phyloP scores from a whole-genome alignment of 1,140 invertebrate genomes.

The Lineus longissimus region DNA sequence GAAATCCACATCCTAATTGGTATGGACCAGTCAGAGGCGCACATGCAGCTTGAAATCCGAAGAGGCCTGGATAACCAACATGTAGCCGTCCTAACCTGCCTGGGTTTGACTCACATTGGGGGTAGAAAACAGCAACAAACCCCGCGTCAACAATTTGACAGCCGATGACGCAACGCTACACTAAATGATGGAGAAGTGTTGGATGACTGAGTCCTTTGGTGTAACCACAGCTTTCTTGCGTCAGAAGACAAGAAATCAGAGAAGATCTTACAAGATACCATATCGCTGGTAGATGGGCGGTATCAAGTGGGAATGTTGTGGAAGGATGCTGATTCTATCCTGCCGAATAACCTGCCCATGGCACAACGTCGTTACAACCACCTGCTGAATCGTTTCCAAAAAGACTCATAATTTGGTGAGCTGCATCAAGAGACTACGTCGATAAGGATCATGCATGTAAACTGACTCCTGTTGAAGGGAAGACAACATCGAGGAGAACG shows the following conservation, averaged over 20 bases:
- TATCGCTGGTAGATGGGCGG: background rate
- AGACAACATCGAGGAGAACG: background rate
- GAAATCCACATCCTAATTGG: background rate
- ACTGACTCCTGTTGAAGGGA: background rate
- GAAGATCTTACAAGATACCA: background rate
- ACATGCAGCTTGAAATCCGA: no score
- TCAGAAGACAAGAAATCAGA: background rate
- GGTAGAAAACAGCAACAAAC: no score
- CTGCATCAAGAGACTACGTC: background rate
- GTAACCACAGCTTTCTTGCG: background rate
- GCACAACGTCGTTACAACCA: background rate
- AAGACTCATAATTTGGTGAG: background rate
- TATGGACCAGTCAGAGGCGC: background rate
- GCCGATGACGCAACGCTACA: no score
- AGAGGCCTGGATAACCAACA: background rate
- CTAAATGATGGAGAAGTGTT: background rate
- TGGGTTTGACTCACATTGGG: background rate
- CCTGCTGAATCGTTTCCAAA: background rate
- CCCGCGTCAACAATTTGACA: no score
- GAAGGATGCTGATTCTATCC: background rate
- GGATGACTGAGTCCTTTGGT: conserved; percentile 5
- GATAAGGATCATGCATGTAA: background rate
- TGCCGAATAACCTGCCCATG: background rate
- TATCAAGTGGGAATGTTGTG: conserved; percentile 5
- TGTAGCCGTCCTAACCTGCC: background rate